Percentiles rank a stretch among this genome's conserved stretches.
Conservation (phyloP, 1,140 invertebrate species). For the Leptopilina clavipes region DNA sequence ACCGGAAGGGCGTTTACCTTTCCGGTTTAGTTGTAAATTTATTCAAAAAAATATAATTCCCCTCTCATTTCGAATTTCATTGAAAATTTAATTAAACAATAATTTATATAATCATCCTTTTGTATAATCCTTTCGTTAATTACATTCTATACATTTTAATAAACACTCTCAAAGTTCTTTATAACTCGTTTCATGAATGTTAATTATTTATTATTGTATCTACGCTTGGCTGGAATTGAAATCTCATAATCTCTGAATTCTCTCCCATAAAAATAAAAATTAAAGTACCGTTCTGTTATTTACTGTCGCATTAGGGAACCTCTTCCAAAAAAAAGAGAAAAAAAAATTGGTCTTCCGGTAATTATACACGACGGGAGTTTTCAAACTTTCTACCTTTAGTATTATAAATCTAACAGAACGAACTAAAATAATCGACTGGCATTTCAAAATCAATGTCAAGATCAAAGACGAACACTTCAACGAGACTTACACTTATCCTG, state of each 20-base stretch:
- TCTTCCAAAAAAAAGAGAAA: no score
- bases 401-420: not conserved
- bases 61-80: no score
- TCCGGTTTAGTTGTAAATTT: not conserved
- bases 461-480: not conserved
- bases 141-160: no score
- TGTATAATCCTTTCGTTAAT: no score
- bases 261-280: not conserved
- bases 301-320: not conserved
- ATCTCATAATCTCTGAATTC: not conserved
- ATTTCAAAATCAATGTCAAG: constrained; percentile 15
- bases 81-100: no score
- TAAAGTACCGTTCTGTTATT: not conserved
- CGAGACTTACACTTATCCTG: no score
- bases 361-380: not conserved
- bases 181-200: not conserved
- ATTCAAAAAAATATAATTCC: not conserved
- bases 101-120: no score
- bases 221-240: not conserved
- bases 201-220: not conserved
- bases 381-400: not conserved
- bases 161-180: no score
- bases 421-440: not conserved
- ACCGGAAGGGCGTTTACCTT: not conserved
- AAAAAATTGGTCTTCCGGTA: not conserved